These are phyloP conservation scores for Drosophila sucinea DNA, from an alignment of 1,140 invertebrate species.

Conservation along the genomic window DNA sequence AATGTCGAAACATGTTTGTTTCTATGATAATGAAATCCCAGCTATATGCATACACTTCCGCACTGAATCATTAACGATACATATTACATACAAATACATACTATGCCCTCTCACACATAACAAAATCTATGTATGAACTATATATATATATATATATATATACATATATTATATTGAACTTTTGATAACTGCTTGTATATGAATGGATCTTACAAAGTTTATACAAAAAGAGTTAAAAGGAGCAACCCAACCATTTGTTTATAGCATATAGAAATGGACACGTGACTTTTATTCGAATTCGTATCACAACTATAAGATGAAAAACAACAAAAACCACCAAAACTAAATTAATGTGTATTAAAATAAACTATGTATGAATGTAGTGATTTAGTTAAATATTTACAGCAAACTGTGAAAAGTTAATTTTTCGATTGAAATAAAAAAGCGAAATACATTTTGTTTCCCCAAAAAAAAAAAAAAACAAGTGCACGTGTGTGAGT, in stretches of 20 bases:
- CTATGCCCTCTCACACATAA: conserved; percentile 33
- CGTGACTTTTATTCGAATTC: conserved; percentile 34
- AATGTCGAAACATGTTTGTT: background rate
- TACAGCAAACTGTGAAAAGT: conserved; percentile 59
- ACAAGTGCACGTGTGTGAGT: background rate
- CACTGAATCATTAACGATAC: conserved; percentile 30
- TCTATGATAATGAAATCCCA: conserved; percentile 5
- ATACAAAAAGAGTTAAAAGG: conserved; percentile 35
- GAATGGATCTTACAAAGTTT: conserved; percentile 51
- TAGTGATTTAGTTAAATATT: conserved; percentile 76
- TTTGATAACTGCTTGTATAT: conserved; percentile 69
- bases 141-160: background rate
- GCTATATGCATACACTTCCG: conserved; percentile 23
- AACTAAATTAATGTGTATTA: conserved; percentile 73
- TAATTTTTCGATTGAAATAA: conserved; percentile 68
- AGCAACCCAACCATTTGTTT: conserved; percentile 43
- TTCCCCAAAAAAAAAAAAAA: conserved; percentile 33
- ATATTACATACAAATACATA: conserved; percentile 24
- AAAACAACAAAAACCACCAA: conserved; percentile 66
- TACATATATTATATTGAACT: conserved; percentile 37
- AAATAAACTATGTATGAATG: conserved; percentile 52
- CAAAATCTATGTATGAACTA: conserved; percentile 33
- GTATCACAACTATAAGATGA: conserved; percentile 49
- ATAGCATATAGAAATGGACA: conserved; percentile 40
- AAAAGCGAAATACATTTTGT: conserved; percentile 53